Percentiles rank a stretch among this genome's conserved stretches.
These are phyloP conservation scores for Drosophila setifemur DNA, from an alignment of 1,140 invertebrate genomes.

Conservation along the genomic window DNA sequence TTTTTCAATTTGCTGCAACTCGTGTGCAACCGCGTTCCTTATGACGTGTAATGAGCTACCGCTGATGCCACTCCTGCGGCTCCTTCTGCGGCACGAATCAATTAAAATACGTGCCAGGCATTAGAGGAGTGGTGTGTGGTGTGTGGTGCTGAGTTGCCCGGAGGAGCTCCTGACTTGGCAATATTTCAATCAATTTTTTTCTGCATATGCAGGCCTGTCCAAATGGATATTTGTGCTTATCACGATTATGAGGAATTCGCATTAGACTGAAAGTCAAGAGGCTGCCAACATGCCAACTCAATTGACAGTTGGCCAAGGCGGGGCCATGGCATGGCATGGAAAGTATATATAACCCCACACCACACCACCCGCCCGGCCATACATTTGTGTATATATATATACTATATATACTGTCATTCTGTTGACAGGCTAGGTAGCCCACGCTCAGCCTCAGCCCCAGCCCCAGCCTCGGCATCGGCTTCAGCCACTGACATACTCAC, in stretches of 20 bases:
- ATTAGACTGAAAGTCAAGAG: slow-evolving; percentile 77
- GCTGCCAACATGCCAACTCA: slow-evolving; percentile 79
- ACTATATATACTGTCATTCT: slow-evolving; percentile 76
- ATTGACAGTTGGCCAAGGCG: slow-evolving; percentile 73
- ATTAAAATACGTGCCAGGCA: slow-evolving; percentile 76
- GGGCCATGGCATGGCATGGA: slow-evolving; percentile 22
- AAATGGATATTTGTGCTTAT: slow-evolving; percentile 65
- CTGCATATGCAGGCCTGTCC: slow-evolving; percentile 12
- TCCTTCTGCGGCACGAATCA: slow-evolving; percentile 69
- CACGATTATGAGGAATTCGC: slow-evolving; percentile 71
- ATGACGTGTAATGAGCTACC: slow-evolving; percentile 69
- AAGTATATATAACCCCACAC: too few relatives aligned
- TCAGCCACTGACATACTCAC: slow-evolving; percentile 32
- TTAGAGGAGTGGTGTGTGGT: slow-evolving; percentile 60
- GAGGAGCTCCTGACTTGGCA: slow-evolving; percentile 52
- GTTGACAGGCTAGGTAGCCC: slow-evolving; percentile 73
- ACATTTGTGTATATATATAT: slow-evolving; percentile 33
- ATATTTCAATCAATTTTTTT: slow-evolving; percentile 58
- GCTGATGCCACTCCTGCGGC: slow-evolving; percentile 31
- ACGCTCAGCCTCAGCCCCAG: slow-evolving; percentile 31
- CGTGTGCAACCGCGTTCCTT: not conserved
- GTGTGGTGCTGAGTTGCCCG: not conserved
- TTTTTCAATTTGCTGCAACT: slow-evolving; percentile 47
- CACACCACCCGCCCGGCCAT: too few relatives aligned
- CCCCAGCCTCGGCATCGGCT: slow-evolving; percentile 28